A percentile compares a stretch with the other conserved stretches of the same genome.
phyloP scores from a whole-genome alignment of 2,797 vertebrate species.

The Etheostoma nigrum region DNA sequence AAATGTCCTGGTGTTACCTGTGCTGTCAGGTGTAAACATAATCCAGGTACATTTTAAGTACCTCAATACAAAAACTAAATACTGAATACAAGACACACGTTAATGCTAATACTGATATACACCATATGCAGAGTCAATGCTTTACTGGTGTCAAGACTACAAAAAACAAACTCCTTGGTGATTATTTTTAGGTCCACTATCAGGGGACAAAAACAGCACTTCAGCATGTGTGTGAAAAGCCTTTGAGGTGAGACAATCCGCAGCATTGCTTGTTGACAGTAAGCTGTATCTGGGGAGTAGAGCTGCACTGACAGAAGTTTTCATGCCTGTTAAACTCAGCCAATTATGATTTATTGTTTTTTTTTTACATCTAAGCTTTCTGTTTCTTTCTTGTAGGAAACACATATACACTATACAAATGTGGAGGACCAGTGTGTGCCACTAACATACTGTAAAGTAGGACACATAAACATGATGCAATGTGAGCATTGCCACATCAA shows the following conservation, averaged over 20 bases:
- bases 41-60: not conserved
- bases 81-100: not conserved
- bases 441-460: not conserved
- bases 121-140: not conserved
- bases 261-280: constrained; percentile 46
- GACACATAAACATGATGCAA: not conserved
- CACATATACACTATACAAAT: not conserved
- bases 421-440: not conserved
- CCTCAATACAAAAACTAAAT: constrained; percentile 7
- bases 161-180: not conserved
- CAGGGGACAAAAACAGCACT: constrained; percentile 25
- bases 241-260: constrained; percentile 35
- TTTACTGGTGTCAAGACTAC: not conserved
- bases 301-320: constrained; percentile 38
- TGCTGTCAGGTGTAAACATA: constrained; percentile 16
- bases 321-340: constrained; percentile 32
- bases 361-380: constrained; percentile 9
- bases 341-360: constrained; percentile 17
- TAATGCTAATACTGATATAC: not conserved
- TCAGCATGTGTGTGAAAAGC: constrained; percentile 23
- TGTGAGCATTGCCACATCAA: not conserved
- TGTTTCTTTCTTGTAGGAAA: constrained; percentile 8
- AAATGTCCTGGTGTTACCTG: not conserved
- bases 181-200: constrained; percentile 5
- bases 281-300: constrained; percentile 25